Evolutionary conservation across 2,888 invertebrate species (phyloP).

Genomic region (Stenotaenia linearis): DNA sequence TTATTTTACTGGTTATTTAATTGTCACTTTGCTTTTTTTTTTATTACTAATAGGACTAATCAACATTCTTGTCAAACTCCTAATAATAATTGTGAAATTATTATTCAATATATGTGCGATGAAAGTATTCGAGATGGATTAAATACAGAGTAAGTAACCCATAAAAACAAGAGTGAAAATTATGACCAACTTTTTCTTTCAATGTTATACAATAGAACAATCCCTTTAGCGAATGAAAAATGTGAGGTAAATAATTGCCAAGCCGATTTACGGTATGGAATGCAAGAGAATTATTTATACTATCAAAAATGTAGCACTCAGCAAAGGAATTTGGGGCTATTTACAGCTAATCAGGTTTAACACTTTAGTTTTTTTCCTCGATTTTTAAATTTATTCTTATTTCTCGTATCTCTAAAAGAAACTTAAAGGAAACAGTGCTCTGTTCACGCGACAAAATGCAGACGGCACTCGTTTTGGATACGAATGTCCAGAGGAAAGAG

Average conservation of each 20-base stretch:
- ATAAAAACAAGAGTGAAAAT: background rate
- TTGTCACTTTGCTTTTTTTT: no score
- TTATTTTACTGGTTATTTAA: no score
- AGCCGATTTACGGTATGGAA: conserved; percentile 44
- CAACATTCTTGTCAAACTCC: conserved; percentile 46
- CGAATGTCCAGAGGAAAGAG: conserved; percentile 48
- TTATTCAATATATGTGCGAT: conserved; percentile 48
- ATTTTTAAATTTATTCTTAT: no score
- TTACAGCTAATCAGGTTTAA: conserved; percentile 46
- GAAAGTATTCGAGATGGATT: conserved; percentile 46
- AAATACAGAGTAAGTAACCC: conserved; percentile 42
- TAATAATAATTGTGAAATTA: conserved; percentile 46
- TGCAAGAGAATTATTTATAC: conserved; percentile 46
- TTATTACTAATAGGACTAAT: conserved; percentile 49
- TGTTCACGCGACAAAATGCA: conserved; percentile 46
- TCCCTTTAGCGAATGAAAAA: conserved; percentile 41
- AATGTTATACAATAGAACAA: conserved; percentile 42
- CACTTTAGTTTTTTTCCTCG: background rate
- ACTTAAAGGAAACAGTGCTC: conserved; percentile 37
- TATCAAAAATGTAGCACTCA: conserved; percentile 43
- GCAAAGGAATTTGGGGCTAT: conserved; percentile 45
- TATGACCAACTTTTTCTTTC: background rate
- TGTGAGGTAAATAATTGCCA: conserved; percentile 45
- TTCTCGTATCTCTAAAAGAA: background rate
- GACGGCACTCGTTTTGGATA: conserved; percentile 46